Evolutionary conservation across 2,888 invertebrate genomes (phyloP).

Genomic region (Scaptomyza polygonia): DNA sequence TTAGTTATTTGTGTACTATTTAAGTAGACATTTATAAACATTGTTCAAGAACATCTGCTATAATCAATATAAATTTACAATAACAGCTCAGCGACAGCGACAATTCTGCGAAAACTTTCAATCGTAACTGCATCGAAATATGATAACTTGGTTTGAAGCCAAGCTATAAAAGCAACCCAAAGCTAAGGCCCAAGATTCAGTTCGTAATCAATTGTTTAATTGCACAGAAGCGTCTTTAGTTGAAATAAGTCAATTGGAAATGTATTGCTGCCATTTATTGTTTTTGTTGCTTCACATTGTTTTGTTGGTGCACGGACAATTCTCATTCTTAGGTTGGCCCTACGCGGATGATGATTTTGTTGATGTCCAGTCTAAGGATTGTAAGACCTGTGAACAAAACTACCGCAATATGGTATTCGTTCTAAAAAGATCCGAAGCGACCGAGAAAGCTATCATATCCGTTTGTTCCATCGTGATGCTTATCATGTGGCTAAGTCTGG

Average conservation of each 20-base stretch:
- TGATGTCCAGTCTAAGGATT: slow-evolving; percentile 38
- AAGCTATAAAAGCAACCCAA: slow-evolving; percentile 25
- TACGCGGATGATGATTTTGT: slow-evolving; percentile 60
- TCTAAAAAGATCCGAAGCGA: slow-evolving; percentile 8
- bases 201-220: slow-evolving; percentile 18
- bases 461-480: slow-evolving; percentile 38
- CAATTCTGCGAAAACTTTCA: background rate
- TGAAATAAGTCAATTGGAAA: background rate
- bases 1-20: too few relatives aligned
- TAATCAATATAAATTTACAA: background rate
- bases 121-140: background rate
- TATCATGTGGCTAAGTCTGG: slow-evolving; percentile 50
- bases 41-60: background rate
- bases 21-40: too few relatives aligned
- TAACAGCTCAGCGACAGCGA: background rate
- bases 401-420: slow-evolving; percentile 59
- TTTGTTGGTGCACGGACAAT: slow-evolving; percentile 24
- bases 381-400: slow-evolving; percentile 46
- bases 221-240: slow-evolving; percentile 4
- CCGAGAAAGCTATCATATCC: slow-evolving; percentile 17
- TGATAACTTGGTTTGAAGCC: background rate
- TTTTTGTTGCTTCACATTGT: slow-evolving; percentile 29
- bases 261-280: slow-evolving; percentile 13
- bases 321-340: slow-evolving; percentile 6
- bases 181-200: background rate